Base-by-base conservation (phyloP, 2,797 vertebrate genomes). In the Spinus olivaceus region DNA sequence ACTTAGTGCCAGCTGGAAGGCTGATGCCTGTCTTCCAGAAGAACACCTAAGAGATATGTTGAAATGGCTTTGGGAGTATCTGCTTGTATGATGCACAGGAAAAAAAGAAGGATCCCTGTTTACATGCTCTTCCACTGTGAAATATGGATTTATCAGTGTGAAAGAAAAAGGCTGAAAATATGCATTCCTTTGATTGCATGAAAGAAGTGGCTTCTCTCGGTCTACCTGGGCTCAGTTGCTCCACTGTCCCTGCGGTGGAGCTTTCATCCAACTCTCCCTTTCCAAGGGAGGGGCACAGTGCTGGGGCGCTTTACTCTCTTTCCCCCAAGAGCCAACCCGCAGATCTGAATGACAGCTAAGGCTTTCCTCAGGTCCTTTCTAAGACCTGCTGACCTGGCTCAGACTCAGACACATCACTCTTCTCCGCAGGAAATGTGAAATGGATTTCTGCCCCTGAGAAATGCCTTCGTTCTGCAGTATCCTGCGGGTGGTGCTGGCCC, bases 401-500 rank as follows among this genome's bases (percentile, higher is more conserved):
- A 33, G 44, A 30, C 15, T 51, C 41, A 78, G 37, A 25, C 6
- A 49, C 14, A 28, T 49, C 33, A 24, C 0, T 1, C 16, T 42
- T 67, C 17, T 41, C 20, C 18, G 20, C 0, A 27, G 49, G 17
- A 84, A 53, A 7, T 3, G 0, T n/a, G 30, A 54, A 80, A 67
- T 12, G 4, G 5, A 21, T 39, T 78, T 73, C 41, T 71, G 39
- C 11, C n/a, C 9, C 39, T 27, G 23, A 65, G n/a, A 69, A 28
- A 22, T 11, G 8, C 23, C 5, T n/a, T 56, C 77, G 27, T 30
- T 85, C 21, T 0, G 0, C 17, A 56, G 10, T 3, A 72, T 8
- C 14, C 25, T 3, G 2, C 3, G 21, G 7, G 8, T 3, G 1
- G 8, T 47, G 14, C 46, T 30, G 14, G 13, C 9, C 24, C 20